Conservation (phyloP, 2,888 invertebrate species). For the Ormyrus labotus region DNA sequence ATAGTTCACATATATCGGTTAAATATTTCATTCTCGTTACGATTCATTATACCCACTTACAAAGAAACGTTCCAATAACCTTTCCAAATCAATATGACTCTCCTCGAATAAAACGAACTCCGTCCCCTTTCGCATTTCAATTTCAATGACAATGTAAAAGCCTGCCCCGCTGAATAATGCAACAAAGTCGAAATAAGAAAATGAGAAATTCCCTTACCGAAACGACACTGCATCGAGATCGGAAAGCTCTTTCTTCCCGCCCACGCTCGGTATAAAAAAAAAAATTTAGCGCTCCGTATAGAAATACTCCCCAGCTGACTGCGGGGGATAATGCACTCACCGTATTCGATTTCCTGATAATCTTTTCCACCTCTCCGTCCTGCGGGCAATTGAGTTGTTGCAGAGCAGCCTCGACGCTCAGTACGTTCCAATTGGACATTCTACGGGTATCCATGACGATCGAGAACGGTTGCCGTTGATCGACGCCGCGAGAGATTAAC, state of each 20-base stretch:
- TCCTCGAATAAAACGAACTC: too few species aligned
- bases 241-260: too few species aligned
- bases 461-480: slow-evolving; percentile 23
- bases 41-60: too few species aligned
- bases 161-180: too few species aligned
- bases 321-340: slow-evolving; percentile 60
- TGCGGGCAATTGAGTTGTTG: slow-evolving; percentile 70
- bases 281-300: background rate
- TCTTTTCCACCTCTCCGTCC: slow-evolving; percentile 62
- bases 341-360: slow-evolving; percentile 67
- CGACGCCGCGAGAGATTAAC: slow-evolving; percentile 43
- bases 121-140: too few species aligned
- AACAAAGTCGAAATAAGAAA: too few species aligned
- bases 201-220: too few species aligned
- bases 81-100: too few species aligned
- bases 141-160: too few species aligned
- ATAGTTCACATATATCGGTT: background rate
- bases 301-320: background rate
- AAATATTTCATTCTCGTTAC: background rate
- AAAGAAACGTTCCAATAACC: too few species aligned
- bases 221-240: too few species aligned
- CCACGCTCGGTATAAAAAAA: too few species aligned
- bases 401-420: slow-evolving; percentile 73
- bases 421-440: slow-evolving; percentile 75
- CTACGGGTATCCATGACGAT: slow-evolving; percentile 64